Conservation (phyloP, 1,140 invertebrate species). For the Trachymyrmex cornetzi region DNA sequence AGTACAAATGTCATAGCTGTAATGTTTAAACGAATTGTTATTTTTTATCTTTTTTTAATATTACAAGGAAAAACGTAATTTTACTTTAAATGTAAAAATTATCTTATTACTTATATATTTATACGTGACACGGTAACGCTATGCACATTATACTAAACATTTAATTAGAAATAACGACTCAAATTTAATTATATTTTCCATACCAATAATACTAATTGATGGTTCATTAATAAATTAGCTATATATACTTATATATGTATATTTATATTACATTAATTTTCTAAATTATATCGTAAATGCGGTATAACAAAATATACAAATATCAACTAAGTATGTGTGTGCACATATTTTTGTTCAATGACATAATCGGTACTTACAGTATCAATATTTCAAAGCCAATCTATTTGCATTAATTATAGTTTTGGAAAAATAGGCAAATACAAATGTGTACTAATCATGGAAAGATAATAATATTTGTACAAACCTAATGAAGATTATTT, state of each 20-base stretch:
- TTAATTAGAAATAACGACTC: background rate
- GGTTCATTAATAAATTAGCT: background rate
- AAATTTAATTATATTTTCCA: slow-evolving; percentile 12
- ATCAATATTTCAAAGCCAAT: background rate
- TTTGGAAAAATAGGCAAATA: background rate
- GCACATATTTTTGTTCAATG: background rate
- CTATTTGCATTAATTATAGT: background rate
- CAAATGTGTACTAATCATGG: background rate
- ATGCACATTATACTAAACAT: background rate
- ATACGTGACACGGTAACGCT: background rate
- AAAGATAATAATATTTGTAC: background rate
- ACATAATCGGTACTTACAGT: slow-evolving; percentile 4
- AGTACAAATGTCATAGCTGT: slow-evolving; percentile 8
- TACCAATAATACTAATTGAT: background rate
- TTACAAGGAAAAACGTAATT: background rate
- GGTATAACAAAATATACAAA: background rate
- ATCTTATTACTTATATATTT: background rate
- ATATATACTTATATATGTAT: background rate
- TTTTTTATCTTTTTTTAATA: slow-evolving; percentile 4
- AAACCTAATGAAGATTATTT: background rate
- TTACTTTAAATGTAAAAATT: slow-evolving; percentile 8
- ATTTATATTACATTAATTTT: slow-evolving; percentile 1
- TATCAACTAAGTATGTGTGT: background rate
- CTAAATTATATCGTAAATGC: background rate
- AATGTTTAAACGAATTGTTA: background rate